These are phyloP conservation scores for Sterna hirundo DNA, from an alignment of 2,113 vertebrate genomes.

Conservation along the genomic window DNA sequence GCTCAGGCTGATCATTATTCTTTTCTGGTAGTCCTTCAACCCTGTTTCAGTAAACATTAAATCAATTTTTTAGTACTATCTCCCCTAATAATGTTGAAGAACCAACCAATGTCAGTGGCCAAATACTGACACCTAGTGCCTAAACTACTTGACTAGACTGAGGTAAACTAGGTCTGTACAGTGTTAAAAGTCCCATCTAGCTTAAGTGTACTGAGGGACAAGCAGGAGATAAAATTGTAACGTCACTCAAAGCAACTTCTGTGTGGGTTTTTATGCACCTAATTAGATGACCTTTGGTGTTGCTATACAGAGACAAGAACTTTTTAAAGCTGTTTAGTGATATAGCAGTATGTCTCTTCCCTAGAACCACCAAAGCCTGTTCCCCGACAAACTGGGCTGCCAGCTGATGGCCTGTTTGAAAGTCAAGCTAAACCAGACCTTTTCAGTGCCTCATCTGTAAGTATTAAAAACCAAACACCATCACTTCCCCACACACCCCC, in stretches of 20 bases:
- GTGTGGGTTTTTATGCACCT: not conserved
- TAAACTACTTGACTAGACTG: not conserved
- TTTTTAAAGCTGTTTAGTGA: not conserved
- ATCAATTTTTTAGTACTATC: too few relatives aligned
- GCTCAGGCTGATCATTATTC: not conserved
- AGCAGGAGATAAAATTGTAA: not conserved
- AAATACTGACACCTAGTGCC: not conserved
- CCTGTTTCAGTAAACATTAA: too few relatives aligned
- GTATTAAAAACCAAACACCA: not conserved
- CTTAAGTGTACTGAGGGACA: not conserved
- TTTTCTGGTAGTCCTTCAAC: not conserved
- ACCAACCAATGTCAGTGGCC: not conserved
- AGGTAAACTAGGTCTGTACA: not conserved
- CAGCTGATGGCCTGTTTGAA: slow-evolving; percentile 75
- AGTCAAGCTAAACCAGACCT: slow-evolving; percentile 79
- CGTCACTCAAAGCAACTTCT: not conserved
- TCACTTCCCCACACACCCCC: too few relatives aligned
- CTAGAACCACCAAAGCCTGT: slow-evolving; percentile 73
- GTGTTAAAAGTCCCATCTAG: not conserved
- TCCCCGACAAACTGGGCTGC: slow-evolving; percentile 35
- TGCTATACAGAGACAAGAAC: not conserved
- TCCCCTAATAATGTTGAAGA: not conserved
- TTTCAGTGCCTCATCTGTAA: slow-evolving; percentile 76
- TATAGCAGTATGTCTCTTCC: not conserved
- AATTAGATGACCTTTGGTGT: not conserved